Base-by-base conservation (phyloP, 1,140 invertebrate species). In the Lepidotrigona ventralis region DNA sequence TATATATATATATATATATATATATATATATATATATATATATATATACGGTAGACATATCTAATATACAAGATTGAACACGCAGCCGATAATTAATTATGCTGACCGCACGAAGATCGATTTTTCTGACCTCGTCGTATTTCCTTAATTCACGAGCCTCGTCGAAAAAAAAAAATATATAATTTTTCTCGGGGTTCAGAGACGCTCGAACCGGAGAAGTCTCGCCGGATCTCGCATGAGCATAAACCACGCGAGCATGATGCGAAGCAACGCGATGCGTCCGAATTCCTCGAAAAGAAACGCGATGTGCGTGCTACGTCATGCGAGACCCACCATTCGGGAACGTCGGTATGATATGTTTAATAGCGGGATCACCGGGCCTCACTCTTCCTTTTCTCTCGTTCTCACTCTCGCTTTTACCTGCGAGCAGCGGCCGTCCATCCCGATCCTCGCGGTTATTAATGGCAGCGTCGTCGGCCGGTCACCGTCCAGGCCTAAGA, bases 381-480 rank as follows among this genome's bases (percentile, higher is more conserved):
- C 64, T 29, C 66, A 73, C 63, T 21, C 23, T 26, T 46, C 56
- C 75, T 70, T 74, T 79, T 75, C 51, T 77, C 56, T 75, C 70
- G 60, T 33, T 76, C 79, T 23, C 68, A 39, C 54, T 14, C 66
- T 14, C 51, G 26, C 33, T 54, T 53, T 64, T 68, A n/a, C 66
- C 39, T 60, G 51, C 15, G 46, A 60, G n/a, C n/a, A 60, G n/a
- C n/a, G 58, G 58, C 58, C 23, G 29, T 46, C 29, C 75, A 29
- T 72, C 75, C 56, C 51, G 63, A 33, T 58, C n/a, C 80, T 60
- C 46, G 15, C 66, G 79, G 79, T 90, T 90, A 90, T 90, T 90
- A 90, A 90, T 90, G 86, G 82, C 88, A 64, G 64, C 78, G 83
- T 86, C 84, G 76, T 54, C 79, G 81, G 51, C 70, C 77, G 88